Evolutionary conservation across 2,888 invertebrate species (phyloP).

Genomic region (Heliconius hortense): DNA sequence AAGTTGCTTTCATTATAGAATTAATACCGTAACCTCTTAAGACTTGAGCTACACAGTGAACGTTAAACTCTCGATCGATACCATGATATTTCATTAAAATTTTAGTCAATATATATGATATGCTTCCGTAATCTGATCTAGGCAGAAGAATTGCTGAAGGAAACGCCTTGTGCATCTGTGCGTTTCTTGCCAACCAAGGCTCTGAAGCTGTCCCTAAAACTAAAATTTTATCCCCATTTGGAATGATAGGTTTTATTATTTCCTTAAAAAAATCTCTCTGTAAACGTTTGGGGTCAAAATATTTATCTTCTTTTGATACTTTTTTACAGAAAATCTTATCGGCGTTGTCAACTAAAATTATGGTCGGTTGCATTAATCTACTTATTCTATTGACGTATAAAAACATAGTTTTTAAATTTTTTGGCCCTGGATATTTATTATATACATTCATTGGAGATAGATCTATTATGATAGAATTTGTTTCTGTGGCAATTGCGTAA

Average conservation of each 20-base stretch:
- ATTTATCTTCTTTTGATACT: constrained; percentile 83
- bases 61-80: constrained; percentile 81
- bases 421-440: constrained; percentile 86
- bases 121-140: constrained; percentile 82
- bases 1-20: constrained; percentile 69
- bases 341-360: constrained; percentile 86
- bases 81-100: constrained; percentile 83
- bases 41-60: constrained; percentile 80
- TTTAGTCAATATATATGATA: constrained; percentile 79
- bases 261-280: constrained; percentile 85
- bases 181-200: constrained; percentile 83
- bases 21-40: constrained; percentile 80
- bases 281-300: constrained; percentile 85
- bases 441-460: constrained; percentile 86
- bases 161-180: constrained; percentile 79
- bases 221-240: constrained; percentile 84
- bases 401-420: constrained; percentile 85
- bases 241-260: constrained; percentile 85
- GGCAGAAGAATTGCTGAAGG: constrained; percentile 81
- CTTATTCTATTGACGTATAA: constrained; percentile 85
- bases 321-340: constrained; percentile 87
- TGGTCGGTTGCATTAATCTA: constrained; percentile 85
- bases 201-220: constrained; percentile 86
- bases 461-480: constrained; percentile 89
- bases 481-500: constrained; percentile 88